Percentiles rank a stretch among this genome's conserved stretches.
Conservation (phyloP, 1,140 invertebrate species). For the Onthophagus taurus region DNA sequence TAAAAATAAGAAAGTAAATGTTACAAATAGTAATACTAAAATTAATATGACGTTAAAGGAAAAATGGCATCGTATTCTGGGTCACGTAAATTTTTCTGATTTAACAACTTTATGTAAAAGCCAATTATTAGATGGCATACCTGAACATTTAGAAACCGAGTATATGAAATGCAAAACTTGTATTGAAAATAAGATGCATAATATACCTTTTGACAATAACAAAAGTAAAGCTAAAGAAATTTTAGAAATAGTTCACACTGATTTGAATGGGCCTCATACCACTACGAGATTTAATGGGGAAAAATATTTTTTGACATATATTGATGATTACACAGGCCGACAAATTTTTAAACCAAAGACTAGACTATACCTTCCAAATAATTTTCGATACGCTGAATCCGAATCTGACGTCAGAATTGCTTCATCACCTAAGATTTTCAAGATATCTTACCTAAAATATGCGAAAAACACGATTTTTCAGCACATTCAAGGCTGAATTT, state of each 20-base stretch:
- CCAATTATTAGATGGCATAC: constrained; percentile 12
- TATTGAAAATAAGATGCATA: constrained; percentile 24
- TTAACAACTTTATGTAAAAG: constrained; percentile 7
- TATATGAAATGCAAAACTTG: constrained; percentile 22
- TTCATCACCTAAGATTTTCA: too few species aligned
- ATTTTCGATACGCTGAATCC: too few species aligned
- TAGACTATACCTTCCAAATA: too few species aligned
- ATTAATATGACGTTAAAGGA: constrained; percentile 6
- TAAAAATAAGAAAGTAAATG: constrained; percentile 1
- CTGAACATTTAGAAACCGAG: constrained; percentile 18
- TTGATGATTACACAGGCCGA: constrained; percentile 12
- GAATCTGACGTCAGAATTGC: too few species aligned
- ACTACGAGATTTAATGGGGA: constrained; percentile 16
- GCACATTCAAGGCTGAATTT: too few species aligned
- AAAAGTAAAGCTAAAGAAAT: constrained; percentile 16
- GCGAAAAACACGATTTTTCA: too few species aligned
- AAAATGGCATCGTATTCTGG: constrained; percentile 7
- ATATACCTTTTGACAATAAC: constrained; percentile 37
- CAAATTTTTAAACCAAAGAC: too few species aligned
- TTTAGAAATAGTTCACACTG: constrained; percentile 33
- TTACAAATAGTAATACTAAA: constrained; percentile 2
- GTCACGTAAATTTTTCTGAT: constrained; percentile 9
- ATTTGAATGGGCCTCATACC: constrained; percentile 33
- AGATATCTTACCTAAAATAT: too few species aligned
- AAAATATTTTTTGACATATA: constrained; percentile 7